Percentiles rank a stretch among this genome's conserved stretches.
These are phyloP conservation scores for Onchidella celtica DNA, from an alignment of 2,888 invertebrate species.

Conservation along the genomic window DNA sequence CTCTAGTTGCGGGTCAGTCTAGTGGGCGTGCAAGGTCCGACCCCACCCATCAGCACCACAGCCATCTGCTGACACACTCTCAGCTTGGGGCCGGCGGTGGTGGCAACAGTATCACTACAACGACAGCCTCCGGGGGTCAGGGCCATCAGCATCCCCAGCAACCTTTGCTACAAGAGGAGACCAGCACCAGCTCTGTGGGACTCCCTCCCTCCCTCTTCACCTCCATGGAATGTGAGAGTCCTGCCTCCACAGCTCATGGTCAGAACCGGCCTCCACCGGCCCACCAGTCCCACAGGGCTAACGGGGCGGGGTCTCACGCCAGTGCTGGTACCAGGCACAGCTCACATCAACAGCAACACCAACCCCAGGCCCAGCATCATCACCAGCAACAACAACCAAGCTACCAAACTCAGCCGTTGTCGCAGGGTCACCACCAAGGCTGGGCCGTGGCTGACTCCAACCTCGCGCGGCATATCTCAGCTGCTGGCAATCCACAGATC, in stretches of 20 bases:
- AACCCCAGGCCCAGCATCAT: slow-evolving; percentile 45
- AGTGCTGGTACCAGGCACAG: neutral
- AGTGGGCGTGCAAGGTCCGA: slow-evolving; percentile 77
- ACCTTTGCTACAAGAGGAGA: neutral
- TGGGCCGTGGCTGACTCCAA: neutral
- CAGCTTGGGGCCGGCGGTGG: slow-evolving; percentile 56
- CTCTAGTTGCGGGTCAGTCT: slow-evolving; percentile 61
- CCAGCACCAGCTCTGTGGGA: neutral
- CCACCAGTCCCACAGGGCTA: slow-evolving; percentile 25
- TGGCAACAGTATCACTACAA: slow-evolving; percentile 23
- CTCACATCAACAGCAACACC: slow-evolving; percentile 22
- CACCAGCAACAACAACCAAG: slow-evolving; percentile 52
- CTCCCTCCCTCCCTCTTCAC: slow-evolving; percentile 51
- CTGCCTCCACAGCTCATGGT: slow-evolving; percentile 52
- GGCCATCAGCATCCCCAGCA: slow-evolving; percentile 17
- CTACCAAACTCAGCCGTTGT: slow-evolving; percentile 58
- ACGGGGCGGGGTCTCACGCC: neutral
- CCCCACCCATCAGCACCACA: slow-evolving; percentile 80
- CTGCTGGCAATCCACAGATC: neutral
- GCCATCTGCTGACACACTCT: slow-evolving; percentile 68
- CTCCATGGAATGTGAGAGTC: slow-evolving; percentile 74
- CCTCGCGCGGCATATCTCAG: slow-evolving; percentile 25
- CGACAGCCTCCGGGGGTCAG: slow-evolving; percentile 18
- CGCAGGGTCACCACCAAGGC: slow-evolving; percentile 61
- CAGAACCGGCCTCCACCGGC: slow-evolving; percentile 44